These are phyloP conservation scores for Neodiprion fabricii DNA, from an alignment of 1,140 invertebrate genomes.

Conservation along the genomic window DNA sequence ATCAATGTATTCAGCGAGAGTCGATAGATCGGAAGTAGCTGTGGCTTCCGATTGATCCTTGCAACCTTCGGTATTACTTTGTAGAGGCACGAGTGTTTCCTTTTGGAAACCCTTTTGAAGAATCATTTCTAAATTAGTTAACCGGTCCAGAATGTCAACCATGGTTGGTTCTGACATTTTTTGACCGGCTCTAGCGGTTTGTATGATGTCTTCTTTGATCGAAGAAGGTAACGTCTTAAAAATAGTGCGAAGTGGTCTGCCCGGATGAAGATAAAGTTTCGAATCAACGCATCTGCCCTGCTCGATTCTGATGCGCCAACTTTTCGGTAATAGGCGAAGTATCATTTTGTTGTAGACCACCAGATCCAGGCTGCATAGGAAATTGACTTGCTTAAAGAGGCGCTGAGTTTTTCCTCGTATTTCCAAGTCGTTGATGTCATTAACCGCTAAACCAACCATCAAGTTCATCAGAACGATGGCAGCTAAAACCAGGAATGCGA, in stretches of 20 bases:
- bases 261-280: slow-evolving; percentile 6
- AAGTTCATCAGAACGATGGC: slow-evolving; percentile 69
- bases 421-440: slow-evolving; percentile 65
- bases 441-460: slow-evolving; percentile 67
- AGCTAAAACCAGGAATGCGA: slow-evolving; percentile 64
- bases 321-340: not conserved
- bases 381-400: slow-evolving; percentile 58
- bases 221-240: slow-evolving; percentile 6
- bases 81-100: not conserved
- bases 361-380: slow-evolving; percentile 55
- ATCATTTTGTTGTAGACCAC: slow-evolving; percentile 33
- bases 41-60: not conserved
- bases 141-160: not conserved
- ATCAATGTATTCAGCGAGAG: not conserved
- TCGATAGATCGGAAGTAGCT: not conserved
- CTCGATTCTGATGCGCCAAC: not conserved
- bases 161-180: not conserved
- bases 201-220: slow-evolving; percentile 9
- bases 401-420: slow-evolving; percentile 60
- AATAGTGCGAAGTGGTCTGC: slow-evolving; percentile 5
- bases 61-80: not conserved
- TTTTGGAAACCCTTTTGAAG: not conserved
- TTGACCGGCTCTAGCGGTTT: not conserved
- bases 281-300: not conserved
- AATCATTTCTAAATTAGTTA: not conserved